phyloP scores from a whole-genome alignment of 2,113 vertebrate species.

The Capreolus pygargus region DNA sequence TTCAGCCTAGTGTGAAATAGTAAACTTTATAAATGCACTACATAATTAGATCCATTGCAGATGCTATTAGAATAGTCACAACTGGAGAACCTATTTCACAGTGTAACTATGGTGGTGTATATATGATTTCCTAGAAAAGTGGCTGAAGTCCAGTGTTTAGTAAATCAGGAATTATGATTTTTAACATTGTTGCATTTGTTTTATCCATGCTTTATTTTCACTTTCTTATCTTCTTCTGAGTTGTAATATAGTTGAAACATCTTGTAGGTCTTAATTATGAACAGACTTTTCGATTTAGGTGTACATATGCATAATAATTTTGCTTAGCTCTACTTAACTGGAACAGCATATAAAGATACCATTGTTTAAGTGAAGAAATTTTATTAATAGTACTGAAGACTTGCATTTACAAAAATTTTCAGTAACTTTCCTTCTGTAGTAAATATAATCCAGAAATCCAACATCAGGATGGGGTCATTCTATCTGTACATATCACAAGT shows the following conservation, averaged over 20 bases:
- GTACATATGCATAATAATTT: neutral
- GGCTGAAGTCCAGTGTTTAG: neutral
- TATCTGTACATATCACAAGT: accelerated
- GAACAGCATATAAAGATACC: neutral
- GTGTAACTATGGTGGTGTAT: neutral
- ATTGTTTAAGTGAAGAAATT: neutral
- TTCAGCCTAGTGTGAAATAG: neutral
- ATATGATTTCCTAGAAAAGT: neutral
- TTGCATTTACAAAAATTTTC: neutral
- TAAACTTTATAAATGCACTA: neutral
- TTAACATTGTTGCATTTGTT: neutral
- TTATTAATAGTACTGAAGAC: neutral
- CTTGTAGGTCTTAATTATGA: neutral
- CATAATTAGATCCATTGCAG: neutral
- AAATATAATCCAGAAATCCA: neutral
- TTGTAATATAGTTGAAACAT: neutral
- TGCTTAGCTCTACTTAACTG: neutral
- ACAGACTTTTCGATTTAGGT: neutral
- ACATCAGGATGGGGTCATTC: accelerated
- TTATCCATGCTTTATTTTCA: neutral
- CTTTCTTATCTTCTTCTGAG: neutral
- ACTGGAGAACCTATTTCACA: neutral
- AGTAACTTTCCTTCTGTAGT: neutral
- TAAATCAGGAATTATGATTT: neutral
- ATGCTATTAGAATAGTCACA: neutral